phyloP scores from a whole-genome alignment of 1,140 invertebrate species.

The Diabrotica virgifera region DNA sequence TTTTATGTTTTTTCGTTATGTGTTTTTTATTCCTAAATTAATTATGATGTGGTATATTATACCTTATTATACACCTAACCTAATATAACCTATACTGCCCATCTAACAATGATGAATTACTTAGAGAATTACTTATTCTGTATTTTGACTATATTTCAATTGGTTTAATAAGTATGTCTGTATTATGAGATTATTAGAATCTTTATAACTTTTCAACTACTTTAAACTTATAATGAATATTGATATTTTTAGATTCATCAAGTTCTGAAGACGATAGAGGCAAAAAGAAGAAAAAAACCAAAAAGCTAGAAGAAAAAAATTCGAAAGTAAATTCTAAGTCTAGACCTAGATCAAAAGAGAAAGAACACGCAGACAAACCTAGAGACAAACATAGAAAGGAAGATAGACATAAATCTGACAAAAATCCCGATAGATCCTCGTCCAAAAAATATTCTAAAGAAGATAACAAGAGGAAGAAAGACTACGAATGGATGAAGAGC shows the following conservation, averaged over 20 bases:
- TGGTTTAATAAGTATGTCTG: no score
- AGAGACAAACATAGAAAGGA: constrained; percentile 14
- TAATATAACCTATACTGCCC: no score
- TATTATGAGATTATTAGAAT: no score
- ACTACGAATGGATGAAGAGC: constrained; percentile 30
- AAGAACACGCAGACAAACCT: constrained; percentile 5
- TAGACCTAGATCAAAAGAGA: constrained; percentile 3
- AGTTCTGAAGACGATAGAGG: constrained; percentile 16
- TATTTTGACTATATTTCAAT: no score
- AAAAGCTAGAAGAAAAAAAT: constrained; percentile 20
- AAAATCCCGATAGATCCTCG: background rate
- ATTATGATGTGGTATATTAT: no score
- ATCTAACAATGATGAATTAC: no score
- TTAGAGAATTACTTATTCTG: no score
- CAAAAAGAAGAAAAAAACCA: constrained; percentile 21
- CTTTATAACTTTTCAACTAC: no score
- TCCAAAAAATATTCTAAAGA: background rate
- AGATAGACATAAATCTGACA: constrained; percentile 13
- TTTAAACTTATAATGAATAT: no score
- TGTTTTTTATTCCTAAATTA: no score
- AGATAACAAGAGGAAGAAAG: constrained; percentile 19
- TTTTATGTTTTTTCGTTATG: no score
- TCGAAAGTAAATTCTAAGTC: constrained; percentile 15
- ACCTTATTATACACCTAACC: no score
- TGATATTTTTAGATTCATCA: constrained; percentile 7